Evolutionary conservation across 1,140 invertebrate species (phyloP).

Genomic region (Pseudachorutes palmiensis): DNA sequence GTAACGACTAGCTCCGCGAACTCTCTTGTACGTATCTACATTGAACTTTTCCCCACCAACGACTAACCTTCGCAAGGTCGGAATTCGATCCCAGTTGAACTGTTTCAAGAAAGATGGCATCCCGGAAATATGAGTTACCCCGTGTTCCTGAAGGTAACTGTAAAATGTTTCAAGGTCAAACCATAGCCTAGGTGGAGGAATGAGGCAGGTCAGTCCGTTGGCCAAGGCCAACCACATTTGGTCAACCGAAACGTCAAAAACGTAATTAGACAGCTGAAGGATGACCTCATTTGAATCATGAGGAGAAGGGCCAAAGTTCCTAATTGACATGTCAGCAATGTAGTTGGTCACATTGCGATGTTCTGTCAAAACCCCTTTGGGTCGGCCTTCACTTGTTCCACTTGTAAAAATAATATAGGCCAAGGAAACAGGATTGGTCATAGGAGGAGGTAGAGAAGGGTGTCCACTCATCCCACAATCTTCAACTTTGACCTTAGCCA

Average conservation of each 20-base stretch:
- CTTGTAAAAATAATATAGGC: slow-evolving; percentile 20
- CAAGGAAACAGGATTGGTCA: neutral
- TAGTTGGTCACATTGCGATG: slow-evolving; percentile 1
- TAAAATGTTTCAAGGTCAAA: neutral
- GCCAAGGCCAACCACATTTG: slow-evolving; percentile 6
- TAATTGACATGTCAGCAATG: neutral
- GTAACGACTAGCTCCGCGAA: neutral
- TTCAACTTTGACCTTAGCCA: no score
- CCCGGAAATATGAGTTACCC: slow-evolving; percentile 11
- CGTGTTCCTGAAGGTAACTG: neutral
- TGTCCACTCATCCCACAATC: no score
- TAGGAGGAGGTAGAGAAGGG: no score
- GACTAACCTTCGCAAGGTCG: neutral
- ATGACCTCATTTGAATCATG: slow-evolving; percentile 6
- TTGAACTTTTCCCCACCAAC: slow-evolving; percentile 8
- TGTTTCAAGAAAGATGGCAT: slow-evolving; percentile 9
- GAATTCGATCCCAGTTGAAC: neutral
- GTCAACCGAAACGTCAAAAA: slow-evolving; percentile 11
- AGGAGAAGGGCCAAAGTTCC: neutral
- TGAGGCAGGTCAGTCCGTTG: neutral
- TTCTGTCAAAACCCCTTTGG: slow-evolving; percentile 14
- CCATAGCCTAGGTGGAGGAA: neutral
- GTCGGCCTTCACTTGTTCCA: slow-evolving; percentile 15
- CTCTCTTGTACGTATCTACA: neutral
- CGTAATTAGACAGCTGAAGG: slow-evolving; percentile 4